phyloP scores from a whole-genome alignment of 2,113 vertebrate species.

The Tetraodon nigroviridis region DNA sequence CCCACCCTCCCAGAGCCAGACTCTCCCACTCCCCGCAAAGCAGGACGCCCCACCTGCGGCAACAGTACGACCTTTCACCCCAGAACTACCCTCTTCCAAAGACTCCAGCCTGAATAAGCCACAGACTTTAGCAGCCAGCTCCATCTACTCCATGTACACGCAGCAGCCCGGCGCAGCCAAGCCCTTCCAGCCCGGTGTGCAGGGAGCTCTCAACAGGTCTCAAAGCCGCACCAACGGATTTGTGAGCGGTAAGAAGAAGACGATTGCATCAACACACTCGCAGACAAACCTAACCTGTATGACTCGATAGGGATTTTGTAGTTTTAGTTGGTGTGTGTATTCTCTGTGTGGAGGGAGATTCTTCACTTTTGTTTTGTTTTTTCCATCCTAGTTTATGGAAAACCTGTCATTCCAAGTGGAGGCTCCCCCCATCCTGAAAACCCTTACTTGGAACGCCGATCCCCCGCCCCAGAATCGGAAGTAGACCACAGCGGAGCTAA shows the following conservation, averaged over 20 bases:
- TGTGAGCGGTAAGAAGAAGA: conserved; percentile 76
- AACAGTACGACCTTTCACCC: conserved; percentile 90
- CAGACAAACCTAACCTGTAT: too few relatives aligned
- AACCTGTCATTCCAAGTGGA: conserved; percentile 83
- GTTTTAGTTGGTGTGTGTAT: too few relatives aligned
- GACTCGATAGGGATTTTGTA: too few relatives aligned
- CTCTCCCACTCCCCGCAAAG: conserved; percentile 80
- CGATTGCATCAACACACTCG: not conserved
- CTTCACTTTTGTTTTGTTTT: not conserved
- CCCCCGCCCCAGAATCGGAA: conserved; percentile 73
- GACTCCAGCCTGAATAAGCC: conserved; percentile 83
- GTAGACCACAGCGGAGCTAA: conserved; percentile 48
- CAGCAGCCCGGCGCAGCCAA: conserved; percentile 83
- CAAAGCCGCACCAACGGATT: conserved; percentile 81
- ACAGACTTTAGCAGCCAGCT: conserved; percentile 85
- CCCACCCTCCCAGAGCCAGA: conserved; percentile 76
- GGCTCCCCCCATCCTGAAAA: conserved; percentile 74
- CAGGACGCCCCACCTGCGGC: conserved; percentile 89
- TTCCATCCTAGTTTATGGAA: conserved; percentile 83
- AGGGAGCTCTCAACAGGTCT: conserved; percentile 74
- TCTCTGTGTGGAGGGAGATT: not conserved
- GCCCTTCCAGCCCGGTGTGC: conserved; percentile 78
- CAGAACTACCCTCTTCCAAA: conserved; percentile 83
- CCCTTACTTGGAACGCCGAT: conserved; percentile 75
- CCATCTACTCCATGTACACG: conserved; percentile 97